Conservation (phyloP, 2,797 vertebrate genomes). For the Gouania willdenowi region DNA sequence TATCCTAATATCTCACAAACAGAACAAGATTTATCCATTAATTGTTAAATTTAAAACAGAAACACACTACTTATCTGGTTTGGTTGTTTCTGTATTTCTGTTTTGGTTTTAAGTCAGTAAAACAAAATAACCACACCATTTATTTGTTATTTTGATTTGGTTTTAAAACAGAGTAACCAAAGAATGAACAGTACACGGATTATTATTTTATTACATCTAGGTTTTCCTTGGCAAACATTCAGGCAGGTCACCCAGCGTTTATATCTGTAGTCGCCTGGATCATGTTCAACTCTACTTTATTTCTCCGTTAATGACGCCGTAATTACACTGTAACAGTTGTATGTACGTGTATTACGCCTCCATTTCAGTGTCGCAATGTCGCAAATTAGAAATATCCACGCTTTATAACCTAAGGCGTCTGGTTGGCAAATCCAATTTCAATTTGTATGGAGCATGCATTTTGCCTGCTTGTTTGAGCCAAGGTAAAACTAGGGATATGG, state of each 20-base stretch:
- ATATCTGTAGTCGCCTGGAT: slow-evolving; percentile 48
- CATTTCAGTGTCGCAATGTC: slow-evolving; percentile 78
- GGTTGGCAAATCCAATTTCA: slow-evolving; percentile 83
- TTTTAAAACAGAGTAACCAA: too few species aligned
- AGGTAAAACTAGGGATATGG: slow-evolving; percentile 74
- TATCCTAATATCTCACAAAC: too few species aligned
- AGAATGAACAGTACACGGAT: too few species aligned
- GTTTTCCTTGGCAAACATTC: too few species aligned
- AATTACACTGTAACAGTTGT: slow-evolving; percentile 81
- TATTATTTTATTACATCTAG: too few species aligned
- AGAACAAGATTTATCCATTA: too few species aligned
- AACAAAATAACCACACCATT: too few species aligned
- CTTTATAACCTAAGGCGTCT: slow-evolving; percentile 82
- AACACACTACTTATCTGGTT: too few species aligned
- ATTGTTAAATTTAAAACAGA: too few species aligned
- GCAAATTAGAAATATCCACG: slow-evolving; percentile 83
- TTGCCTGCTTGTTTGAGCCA: slow-evolving; percentile 75
- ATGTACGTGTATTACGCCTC: slow-evolving; percentile 78
- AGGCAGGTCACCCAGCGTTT: slow-evolving; percentile 7
- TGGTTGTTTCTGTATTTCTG: too few species aligned
- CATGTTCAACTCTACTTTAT: slow-evolving; percentile 61
- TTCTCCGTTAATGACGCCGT: slow-evolving; percentile 78
- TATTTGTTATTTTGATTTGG: too few species aligned
- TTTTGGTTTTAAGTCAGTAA: too few species aligned
- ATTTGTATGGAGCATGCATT: slow-evolving; percentile 78